phyloP scores from a whole-genome alignment of 2,113 vertebrate genomes.

The Sminthopsis crassicaudata region DNA sequence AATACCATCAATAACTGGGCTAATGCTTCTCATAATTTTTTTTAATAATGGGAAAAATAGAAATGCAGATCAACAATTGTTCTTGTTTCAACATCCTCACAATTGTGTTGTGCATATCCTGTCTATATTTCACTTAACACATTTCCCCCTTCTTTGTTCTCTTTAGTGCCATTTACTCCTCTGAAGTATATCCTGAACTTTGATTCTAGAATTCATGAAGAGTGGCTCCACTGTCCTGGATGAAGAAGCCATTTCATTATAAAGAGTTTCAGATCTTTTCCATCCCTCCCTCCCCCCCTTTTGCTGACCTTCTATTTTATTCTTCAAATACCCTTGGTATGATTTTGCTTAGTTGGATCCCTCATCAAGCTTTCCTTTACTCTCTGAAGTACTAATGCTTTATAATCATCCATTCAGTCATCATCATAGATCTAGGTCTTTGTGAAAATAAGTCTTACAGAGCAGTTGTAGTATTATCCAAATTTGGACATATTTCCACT shows the following conservation, averaged over 20 bases:
- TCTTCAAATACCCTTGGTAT: not conserved
- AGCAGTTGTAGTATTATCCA: not conserved
- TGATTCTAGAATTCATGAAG: not conserved
- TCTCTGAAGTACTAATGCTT: not conserved
- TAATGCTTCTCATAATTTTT: not conserved
- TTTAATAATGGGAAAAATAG: not conserved
- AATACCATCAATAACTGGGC: not conserved
- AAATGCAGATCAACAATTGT: not conserved
- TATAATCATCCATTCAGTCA: not conserved
- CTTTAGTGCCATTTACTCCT: not conserved
- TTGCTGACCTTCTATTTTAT: not conserved
- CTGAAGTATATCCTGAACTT: not conserved
- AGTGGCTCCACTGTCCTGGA: not conserved
- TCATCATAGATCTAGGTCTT: not conserved
- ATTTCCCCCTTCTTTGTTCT: not conserved
- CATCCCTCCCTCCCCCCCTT: not conserved
- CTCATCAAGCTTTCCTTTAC: not conserved
- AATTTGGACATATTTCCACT: not conserved
- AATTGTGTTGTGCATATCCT: not conserved
- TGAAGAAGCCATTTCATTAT: not conserved
- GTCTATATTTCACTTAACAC: not conserved
- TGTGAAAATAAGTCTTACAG: not conserved
- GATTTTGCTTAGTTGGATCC: not conserved
- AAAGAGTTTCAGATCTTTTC: not conserved
- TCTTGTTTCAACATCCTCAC: not conserved